These are phyloP conservation scores for Phrynocephalus forsythii DNA, from an alignment of 2,797 vertebrate genomes.

Conservation along the genomic window DNA sequence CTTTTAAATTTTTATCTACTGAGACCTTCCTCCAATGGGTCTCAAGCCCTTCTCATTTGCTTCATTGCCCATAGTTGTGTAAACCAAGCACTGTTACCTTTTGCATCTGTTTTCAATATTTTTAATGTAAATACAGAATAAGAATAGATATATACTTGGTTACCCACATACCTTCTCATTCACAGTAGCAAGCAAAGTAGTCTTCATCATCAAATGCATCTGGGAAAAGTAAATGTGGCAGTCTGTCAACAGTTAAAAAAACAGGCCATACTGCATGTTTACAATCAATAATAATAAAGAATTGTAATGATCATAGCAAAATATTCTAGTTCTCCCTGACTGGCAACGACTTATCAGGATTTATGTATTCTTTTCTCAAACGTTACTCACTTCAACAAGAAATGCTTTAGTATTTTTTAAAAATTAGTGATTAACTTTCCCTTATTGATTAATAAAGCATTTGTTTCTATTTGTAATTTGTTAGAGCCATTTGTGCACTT, in stretches of 20 bases:
- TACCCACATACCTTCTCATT: conserved; percentile 69
- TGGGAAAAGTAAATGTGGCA: conserved; percentile 75
- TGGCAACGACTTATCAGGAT: neutral
- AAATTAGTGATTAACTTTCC: conserved; percentile 35
- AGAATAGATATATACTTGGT: neutral
- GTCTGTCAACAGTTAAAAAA: conserved; percentile 71
- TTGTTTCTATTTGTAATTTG: conserved; percentile 36
- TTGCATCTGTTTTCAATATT: neutral
- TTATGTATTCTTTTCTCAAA: neutral
- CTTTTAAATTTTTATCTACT: too few relatives aligned
- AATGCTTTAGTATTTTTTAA: conserved; percentile 24
- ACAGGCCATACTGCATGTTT: neutral
- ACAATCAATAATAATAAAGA: neutral
- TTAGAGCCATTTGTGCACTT: neutral
- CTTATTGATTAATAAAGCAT: conserved; percentile 22
- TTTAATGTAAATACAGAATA: neutral
- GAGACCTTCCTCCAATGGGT: too few relatives aligned
- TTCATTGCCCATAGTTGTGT: too few relatives aligned
- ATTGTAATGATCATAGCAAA: neutral
- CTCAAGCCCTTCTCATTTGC: too few relatives aligned
- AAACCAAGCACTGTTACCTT: too few relatives aligned
- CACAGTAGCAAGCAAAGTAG: conserved; percentile 68
- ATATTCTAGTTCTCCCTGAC: neutral
- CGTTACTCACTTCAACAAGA: conserved; percentile 1
- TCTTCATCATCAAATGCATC: conserved; percentile 76